Conservation (phyloP, 2,113 vertebrate genomes). For the Grammomys dolichurus region DNA sequence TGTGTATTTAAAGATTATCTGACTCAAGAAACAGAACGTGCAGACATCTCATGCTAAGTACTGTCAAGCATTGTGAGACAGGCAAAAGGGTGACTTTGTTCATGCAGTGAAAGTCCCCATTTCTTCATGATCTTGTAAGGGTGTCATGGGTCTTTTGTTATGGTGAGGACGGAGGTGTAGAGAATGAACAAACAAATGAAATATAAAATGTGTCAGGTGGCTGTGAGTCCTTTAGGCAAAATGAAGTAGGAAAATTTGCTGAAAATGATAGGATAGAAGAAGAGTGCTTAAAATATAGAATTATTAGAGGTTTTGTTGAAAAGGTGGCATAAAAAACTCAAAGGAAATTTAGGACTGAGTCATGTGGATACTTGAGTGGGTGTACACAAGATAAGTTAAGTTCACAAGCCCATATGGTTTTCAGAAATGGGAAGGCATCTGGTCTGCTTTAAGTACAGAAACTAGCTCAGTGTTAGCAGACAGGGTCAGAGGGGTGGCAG, state of each 20-base stretch:
- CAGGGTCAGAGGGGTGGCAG: not conserved
- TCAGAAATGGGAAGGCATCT: not conserved
- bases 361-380: not conserved
- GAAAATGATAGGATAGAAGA: not conserved
- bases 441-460: not conserved
- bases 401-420: not conserved
- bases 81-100: not conserved
- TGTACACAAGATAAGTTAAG: not conserved
- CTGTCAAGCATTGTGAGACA: not conserved
- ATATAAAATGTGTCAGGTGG: not conserved
- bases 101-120: not conserved
- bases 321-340: not conserved
- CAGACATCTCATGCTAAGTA: not conserved
- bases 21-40: not conserved
- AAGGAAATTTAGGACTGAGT: not conserved
- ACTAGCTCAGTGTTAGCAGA: not conserved
- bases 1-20: constrained; percentile 4
- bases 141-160: not conserved
- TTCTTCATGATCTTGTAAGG: not conserved
- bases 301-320: not conserved
- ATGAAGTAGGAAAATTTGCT: not conserved
- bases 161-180: not conserved
- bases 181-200: not conserved
- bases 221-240: not conserved
- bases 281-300: not conserved